Base-by-base conservation (phyloP, 2,888 invertebrate genomes). In the Mylabris sibirica region DNA sequence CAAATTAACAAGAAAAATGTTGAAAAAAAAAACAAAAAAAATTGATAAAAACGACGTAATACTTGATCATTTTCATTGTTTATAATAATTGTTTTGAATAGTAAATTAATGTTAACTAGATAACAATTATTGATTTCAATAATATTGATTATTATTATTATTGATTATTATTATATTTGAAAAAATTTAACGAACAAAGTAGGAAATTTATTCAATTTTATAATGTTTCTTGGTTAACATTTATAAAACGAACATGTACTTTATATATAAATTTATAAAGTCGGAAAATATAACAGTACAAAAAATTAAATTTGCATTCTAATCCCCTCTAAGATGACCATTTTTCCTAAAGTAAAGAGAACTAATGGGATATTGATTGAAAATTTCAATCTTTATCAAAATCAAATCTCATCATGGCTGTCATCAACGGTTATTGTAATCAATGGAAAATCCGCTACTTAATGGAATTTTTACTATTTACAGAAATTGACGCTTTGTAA, bases 221-320 rank as follows among this genome's bases (percentile, higher is more conserved):
- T 78, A 79, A 79, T 78, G 76, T 78, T 77, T 75, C 75, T 66
- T 78, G 74, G 74, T 77, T 79, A 78, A 67, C 72, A 78, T 79
- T 80, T 77, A 77, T 77, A 78, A 79, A 74, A 78, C 78, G 78
- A 76, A 79, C 76, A 73, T 79, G 79, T 79, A 78, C 77, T 78
- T 78, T 79, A 77, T 78, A 78, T 76, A 78, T 76, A 75, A 77
- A 78, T 78, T 78, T 79, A 78, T 78, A 77, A 78, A 68, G 71
- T 75, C 72, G 73, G 67, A 70, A 78, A 77, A 75, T 76, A 78
- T 76, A 77, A 76, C 75, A 76, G 76, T 78, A 77, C 76, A 77
- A 77, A 78, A 74, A 74, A 71, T 63, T 66, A 63, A 65, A 67
- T 64, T 68, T 70, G 59, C 68, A 63, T 68, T 66, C 72, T 67